Percentiles rank a stretch among this genome's conserved stretches.
Evolutionary conservation across 2,113 vertebrate species (phyloP).

Genomic region (Gobio gobio): DNA sequence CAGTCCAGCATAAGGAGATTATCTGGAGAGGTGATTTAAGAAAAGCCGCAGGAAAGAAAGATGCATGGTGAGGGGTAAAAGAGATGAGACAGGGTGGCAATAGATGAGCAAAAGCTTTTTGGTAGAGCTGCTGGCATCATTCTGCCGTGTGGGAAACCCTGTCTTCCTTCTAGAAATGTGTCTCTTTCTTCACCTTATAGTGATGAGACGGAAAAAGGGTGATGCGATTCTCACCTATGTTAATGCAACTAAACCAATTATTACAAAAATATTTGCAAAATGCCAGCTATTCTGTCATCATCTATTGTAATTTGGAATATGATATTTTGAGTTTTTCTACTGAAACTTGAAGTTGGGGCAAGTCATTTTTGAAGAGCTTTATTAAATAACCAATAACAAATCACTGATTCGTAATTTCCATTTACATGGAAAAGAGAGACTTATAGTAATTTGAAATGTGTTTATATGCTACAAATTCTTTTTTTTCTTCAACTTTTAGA

Average conservation of each 20-base stretch:
- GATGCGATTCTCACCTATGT: background rate
- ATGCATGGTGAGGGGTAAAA: background rate
- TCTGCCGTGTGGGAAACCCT: constrained; percentile 7
- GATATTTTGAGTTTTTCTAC: background rate
- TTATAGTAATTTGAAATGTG: background rate
- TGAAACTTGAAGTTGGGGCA: background rate
- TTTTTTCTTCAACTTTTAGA: background rate
- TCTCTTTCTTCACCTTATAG: constrained; percentile 12
- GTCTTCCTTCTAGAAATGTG: constrained; percentile 39
- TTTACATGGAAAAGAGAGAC: background rate
- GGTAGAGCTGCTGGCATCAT: constrained; percentile 35
- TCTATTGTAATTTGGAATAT: background rate
- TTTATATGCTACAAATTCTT: background rate
- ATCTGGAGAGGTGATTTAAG: constrained; percentile 45
- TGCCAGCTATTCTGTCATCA: background rate
- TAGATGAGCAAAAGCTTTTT: background rate
- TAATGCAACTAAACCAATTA: background rate
- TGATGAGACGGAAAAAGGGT: background rate
- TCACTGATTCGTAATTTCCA: no score
- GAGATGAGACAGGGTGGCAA: constrained; percentile 5
- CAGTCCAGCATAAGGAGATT: constrained; percentile 19
- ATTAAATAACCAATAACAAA: background rate
- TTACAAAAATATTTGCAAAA: background rate
- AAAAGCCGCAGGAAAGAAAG: constrained; percentile 16
- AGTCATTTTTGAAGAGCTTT: background rate